Evolutionary conservation across 2,113 vertebrate species (phyloP), one percentile per base, ranked within the genome.

Genomic region (Pitta sordida): DNA sequence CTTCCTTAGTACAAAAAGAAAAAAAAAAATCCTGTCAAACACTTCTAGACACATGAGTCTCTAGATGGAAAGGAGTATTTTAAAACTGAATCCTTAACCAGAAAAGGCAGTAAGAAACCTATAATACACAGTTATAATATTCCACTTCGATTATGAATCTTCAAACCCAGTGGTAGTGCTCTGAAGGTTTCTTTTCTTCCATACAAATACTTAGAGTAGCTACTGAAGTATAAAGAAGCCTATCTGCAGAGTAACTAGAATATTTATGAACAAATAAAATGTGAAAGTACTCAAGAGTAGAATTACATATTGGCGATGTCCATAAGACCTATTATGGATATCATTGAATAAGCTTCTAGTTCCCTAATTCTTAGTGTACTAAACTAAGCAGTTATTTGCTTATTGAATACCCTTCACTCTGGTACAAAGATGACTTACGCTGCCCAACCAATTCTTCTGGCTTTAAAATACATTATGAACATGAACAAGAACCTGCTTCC

Each of bases 1-100:
- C 81, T 96, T 92, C 53, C 85, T 71, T 82, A 81, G 81, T 32
- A 87, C 36, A 60, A 37, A 73, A 34, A 29, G 36, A 78, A 26
- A 77, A 81, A 77, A 81, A 64, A 58, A 48, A 62, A 11, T 8
- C 14, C 85, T 83, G 86, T 93, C 95, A 97, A 93, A 96, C 73
- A 82, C 55, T 74, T 94, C 71, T 59, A 89, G 79, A 90, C 44
- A 88, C 58, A 65, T 7, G 36, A 93, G 53, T 43, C 71, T 89
- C 64, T 64, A 79, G 46, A 71, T 82, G 18, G 73, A 87, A 80
- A 73, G 64, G 16, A 81, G 34, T 16, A 48, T 95, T 95, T 93
- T 67, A 69, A 84, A 93, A 80, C 3, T 1, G 90, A 91, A 86
- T 64, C 51, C 51, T 92, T 62, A 22, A 83, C 58, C 23, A 74